Evolutionary conservation across 2,113 vertebrate genomes (phyloP).

Genomic region (Periophthalmodon schlosseri): DNA sequence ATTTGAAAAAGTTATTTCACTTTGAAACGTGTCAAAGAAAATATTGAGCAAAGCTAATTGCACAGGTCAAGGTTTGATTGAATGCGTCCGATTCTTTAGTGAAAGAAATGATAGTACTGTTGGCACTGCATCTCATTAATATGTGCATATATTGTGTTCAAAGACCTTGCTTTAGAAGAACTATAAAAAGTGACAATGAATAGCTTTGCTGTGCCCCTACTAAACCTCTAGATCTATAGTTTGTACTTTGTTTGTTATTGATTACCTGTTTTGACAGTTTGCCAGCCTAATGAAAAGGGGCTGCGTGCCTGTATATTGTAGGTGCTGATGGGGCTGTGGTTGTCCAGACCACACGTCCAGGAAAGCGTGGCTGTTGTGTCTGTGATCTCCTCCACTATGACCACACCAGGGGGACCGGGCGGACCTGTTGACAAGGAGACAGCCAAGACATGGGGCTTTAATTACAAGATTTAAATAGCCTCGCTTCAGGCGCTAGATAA

Average conservation of each 20-base stretch:
- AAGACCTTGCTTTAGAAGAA: slow-evolving; percentile 5
- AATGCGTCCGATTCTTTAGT: not conserved
- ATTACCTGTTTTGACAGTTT: slow-evolving; percentile 92
- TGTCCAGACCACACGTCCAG: slow-evolving; percentile 91
- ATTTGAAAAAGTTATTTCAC: no score
- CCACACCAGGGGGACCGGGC: slow-evolving; percentile 93
- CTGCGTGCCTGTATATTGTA: slow-evolving; percentile 95
- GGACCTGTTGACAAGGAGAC: slow-evolving; percentile 78
- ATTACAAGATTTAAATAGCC: slow-evolving; percentile 25
- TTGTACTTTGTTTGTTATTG: slow-evolving; percentile 50
- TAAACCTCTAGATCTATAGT: slow-evolving; percentile 37
- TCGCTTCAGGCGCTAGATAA: slow-evolving; percentile 9
- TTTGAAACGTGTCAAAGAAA: not conserved
- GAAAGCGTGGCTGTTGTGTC: slow-evolving; percentile 91
- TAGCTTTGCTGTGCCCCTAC: slow-evolving; percentile 18
- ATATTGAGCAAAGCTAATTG: not conserved
- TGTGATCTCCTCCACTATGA: slow-evolving; percentile 96
- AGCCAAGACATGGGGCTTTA: slow-evolving; percentile 11
- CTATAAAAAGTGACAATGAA: slow-evolving; percentile 15
- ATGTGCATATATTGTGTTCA: not conserved
- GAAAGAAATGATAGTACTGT: not conserved
- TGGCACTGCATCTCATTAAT: not conserved
- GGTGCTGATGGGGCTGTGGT: slow-evolving; percentile 92
- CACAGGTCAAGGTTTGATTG: slow-evolving; percentile 42
- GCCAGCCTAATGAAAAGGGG: slow-evolving; percentile 97